phyloP scores from a whole-genome alignment of 2,888 invertebrate genomes.

The Schizaphis graminum region DNA sequence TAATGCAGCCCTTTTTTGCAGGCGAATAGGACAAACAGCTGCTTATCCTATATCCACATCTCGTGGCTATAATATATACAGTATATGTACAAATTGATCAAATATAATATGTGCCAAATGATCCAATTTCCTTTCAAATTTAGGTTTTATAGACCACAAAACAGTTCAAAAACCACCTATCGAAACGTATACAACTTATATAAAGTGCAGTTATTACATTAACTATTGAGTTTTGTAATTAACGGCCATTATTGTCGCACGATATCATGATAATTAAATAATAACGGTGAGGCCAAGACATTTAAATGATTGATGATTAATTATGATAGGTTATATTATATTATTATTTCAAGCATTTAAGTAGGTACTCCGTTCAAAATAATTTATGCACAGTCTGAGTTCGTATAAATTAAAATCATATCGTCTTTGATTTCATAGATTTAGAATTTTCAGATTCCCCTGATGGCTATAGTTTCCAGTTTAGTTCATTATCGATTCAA shows the following conservation, averaged over 20 bases:
- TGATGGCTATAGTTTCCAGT: neutral
- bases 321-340: neutral
- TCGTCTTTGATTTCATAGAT: neutral
- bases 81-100: neutral
- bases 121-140: neutral
- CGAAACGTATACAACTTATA: neutral
- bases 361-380: neutral
- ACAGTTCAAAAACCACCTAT: too few species aligned
- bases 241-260: neutral
- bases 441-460: neutral
- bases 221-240: neutral
- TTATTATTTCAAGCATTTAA: neutral
- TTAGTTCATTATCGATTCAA: neutral
- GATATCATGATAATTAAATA: neutral
- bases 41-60: neutral
- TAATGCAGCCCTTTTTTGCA: neutral
- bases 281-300: neutral
- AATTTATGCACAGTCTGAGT: neutral
- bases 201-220: neutral
- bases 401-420: neutral
- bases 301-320: neutral
- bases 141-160: too few species aligned
- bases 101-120: neutral
- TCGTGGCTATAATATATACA: neutral
- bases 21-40: neutral